A percentile compares a stretch with the other conserved stretches of the same genome.
Conservation (phyloP, 2,888 invertebrate genomes). For the Morinoia aosen region DNA sequence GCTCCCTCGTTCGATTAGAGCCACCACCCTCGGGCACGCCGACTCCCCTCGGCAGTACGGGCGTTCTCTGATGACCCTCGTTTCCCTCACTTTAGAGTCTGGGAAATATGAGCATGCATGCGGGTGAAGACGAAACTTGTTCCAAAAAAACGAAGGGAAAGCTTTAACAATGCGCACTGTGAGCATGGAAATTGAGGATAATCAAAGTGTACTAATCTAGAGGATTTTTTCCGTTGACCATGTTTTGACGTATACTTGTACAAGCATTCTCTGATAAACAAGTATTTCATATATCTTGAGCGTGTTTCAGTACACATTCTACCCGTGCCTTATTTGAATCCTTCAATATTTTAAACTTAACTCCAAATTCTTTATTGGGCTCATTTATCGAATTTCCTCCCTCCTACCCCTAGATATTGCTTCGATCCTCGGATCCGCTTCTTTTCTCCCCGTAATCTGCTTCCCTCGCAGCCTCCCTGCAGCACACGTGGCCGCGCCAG, state of each 20-base stretch:
- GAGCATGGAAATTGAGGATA: neutral
- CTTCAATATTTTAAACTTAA: neutral
- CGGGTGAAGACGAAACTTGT: neutral
- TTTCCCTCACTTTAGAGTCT: neutral
- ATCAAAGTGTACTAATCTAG: neutral
- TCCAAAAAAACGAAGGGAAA: neutral
- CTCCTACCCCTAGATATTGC: neutral
- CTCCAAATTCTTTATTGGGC: neutral
- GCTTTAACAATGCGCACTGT: neutral
- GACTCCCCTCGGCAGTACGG: neutral
- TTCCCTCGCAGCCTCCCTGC: neutral
- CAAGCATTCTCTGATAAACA: neutral
- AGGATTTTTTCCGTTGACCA: too few relatives aligned
- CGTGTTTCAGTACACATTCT: neutral
- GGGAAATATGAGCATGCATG: neutral
- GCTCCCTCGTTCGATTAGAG: slow-evolving; percentile 43
- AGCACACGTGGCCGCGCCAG: neutral
- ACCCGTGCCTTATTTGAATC: neutral
- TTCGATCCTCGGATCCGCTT: neutral
- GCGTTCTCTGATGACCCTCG: neutral
- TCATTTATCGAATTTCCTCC: neutral
- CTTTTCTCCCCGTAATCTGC: neutral
- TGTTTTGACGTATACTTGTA: too few relatives aligned
- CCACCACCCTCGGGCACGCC: slow-evolving; percentile 22
- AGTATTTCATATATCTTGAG: neutral